Percentiles rank a stretch among this genome's conserved stretches.
phyloP scores from a whole-genome alignment of 2,113 vertebrate genomes.

The Rattus rattus region DNA sequence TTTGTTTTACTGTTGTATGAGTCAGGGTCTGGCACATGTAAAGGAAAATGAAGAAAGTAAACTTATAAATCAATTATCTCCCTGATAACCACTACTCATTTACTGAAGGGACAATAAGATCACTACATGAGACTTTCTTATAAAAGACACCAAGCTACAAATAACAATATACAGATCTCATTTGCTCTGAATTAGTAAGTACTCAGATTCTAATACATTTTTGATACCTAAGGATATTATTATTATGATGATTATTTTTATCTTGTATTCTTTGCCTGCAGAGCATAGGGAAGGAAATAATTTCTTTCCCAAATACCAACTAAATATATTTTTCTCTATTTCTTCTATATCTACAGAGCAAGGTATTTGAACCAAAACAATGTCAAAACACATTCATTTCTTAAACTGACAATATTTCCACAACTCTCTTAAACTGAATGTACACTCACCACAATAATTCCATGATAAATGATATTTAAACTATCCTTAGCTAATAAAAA shows the following conservation, averaged over 20 bases:
- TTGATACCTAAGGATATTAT: conserved; percentile 75
- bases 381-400: conserved; percentile 23
- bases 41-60: conserved; percentile 81
- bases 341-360: conserved; percentile 52
- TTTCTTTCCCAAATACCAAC: conserved; percentile 53
- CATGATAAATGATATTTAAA: conserved; percentile 44
- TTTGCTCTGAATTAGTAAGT: conserved; percentile 80
- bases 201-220: conserved; percentile 78
- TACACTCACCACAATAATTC: conserved; percentile 20
- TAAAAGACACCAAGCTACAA: conserved; percentile 79
- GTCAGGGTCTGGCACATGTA: conserved; percentile 77
- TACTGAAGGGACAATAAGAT: conserved; percentile 78
- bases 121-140: conserved; percentile 76
- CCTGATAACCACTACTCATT: conserved; percentile 79
- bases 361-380: conserved; percentile 58
- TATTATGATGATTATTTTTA: conserved; percentile 81
- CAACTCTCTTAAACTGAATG: conserved; percentile 53
- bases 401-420: conserved; percentile 10
- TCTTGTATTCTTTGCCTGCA: conserved; percentile 65
- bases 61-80: conserved; percentile 82
- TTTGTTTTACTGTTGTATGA: conserved; percentile 80
- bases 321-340: conserved; percentile 44
- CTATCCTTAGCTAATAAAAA: conserved; percentile 45
- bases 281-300: conserved; percentile 70
- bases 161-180: conserved; percentile 82